Base-by-base conservation (phyloP, 2,797 vertebrate genomes). In the Liparis tanakae region DNA sequence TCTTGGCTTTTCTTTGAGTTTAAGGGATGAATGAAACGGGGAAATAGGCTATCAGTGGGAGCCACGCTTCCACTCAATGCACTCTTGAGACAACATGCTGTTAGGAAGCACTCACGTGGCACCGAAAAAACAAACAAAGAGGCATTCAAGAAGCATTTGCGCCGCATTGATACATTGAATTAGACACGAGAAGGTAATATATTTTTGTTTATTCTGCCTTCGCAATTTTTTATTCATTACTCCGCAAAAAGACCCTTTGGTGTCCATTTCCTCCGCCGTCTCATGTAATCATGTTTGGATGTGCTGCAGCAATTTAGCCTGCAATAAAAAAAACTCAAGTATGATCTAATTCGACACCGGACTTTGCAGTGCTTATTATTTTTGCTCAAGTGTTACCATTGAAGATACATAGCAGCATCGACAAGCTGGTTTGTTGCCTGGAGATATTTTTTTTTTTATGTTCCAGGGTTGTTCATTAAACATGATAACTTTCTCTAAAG, bases 181-280 rank as follows among this genome's bases (percentile, higher is more conserved):
- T 68, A 58, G 58, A 50, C 63, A 63, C 78, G 74, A 73, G 50
- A 74, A 51, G 17, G 58, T 60, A 20, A 81, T 79, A 75, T 57
- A 63, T 84, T 75, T 77, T 74, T 74, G 54, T 70, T 78, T 78
- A 55, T 83, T 82, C 81, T 25, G 46, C 58, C 65, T 72, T 46
- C 61, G 39, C 57, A 58, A 60, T 79, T 70, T 74, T 75, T 54
- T 55, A 70, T 79, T 83, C 46, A 82, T 85, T 73, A 65, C 43
- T 66, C 59, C 10, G 18, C 8, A 15, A 67, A 72, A 57, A 79
- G 70, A 60, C 51, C 57, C 75, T 78, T 77, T 54, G 70, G 25
- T 60, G 76, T 78, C 82, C 59, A 74, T 84, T 87, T 80, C 68
- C 78, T 78, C 36, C 64, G 30, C 63, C 54, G 56, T 56, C 67